Evolutionary conservation across 2,113 vertebrate genomes (phyloP).

Genomic region (Kobus ellipsiprymnus): DNA sequence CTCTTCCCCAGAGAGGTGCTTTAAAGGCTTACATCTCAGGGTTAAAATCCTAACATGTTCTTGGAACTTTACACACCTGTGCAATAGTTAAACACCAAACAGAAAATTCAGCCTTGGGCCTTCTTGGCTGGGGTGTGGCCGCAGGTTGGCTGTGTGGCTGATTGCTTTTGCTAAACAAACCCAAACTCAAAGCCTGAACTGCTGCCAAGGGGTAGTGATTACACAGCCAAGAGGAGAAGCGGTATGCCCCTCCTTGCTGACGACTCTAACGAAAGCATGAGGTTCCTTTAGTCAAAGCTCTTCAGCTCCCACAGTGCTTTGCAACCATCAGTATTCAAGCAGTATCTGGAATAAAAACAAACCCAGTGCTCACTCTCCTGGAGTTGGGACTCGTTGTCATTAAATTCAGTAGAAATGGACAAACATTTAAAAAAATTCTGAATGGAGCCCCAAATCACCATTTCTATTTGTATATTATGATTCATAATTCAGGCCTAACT

Average conservation of each 20-base stretch:
- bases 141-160: not conserved
- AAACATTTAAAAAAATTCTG: not conserved
- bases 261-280: not conserved
- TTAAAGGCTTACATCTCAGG: not conserved
- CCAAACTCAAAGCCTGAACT: not conserved
- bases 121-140: not conserved
- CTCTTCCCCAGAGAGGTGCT: not conserved
- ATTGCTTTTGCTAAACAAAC: not conserved
- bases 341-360: not conserved
- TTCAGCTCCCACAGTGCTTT: not conserved
- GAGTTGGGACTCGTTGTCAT: not conserved
- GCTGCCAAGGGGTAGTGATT: not conserved
- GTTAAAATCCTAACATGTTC: not conserved
- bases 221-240: not conserved
- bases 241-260: slow-evolving; percentile 2
- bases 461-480: not conserved
- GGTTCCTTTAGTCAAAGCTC: slow-evolving; percentile 36
- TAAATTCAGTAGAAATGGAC: not conserved
- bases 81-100: slow-evolving; percentile 22
- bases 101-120: slow-evolving; percentile 14
- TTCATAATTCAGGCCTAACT: not conserved
- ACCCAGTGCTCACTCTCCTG: not conserved
- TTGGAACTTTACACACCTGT: not conserved
- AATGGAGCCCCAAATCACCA: not conserved
- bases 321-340: not conserved